Conservation (phyloP, 2,113 vertebrate species). For the Hemicordylus capensis region DNA sequence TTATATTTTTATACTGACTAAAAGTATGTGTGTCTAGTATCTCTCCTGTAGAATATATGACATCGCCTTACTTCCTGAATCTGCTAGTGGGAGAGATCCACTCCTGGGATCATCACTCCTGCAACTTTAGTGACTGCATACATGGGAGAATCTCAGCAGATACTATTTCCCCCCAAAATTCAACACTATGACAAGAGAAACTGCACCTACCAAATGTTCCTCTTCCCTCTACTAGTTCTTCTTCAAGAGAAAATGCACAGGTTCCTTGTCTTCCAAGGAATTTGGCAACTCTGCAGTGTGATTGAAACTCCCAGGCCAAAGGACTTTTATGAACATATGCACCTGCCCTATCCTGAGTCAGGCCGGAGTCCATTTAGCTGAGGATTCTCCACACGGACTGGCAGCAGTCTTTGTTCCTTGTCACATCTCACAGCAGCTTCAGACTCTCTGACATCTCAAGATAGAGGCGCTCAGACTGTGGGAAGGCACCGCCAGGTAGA, state of each 20-base stretch:
- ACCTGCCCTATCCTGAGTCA: no score
- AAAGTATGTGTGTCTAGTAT: background rate
- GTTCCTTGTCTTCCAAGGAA: background rate
- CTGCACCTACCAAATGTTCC: background rate
- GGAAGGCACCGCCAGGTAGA: no score
- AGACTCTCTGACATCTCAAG: no score
- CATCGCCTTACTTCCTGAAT: no score
- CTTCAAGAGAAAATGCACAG: background rate
- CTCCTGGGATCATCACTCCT: background rate
- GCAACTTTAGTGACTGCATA: background rate
- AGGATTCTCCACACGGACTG: no score
- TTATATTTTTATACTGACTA: no score
- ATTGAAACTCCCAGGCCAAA: background rate
- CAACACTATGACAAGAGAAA: background rate
- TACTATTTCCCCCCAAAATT: background rate
- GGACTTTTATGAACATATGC: no score
- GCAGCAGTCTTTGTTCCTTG: no score
- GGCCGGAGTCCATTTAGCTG: no score
- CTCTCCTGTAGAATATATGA: background rate
- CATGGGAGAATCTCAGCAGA: background rate
- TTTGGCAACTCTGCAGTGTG: background rate
- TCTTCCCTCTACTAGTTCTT: background rate
- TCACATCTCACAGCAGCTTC: no score
- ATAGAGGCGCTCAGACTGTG: no score
- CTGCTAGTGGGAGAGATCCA: background rate